Conservation (phyloP, 2,113 vertebrate species). For the Ancistrus triradiatus region DNA sequence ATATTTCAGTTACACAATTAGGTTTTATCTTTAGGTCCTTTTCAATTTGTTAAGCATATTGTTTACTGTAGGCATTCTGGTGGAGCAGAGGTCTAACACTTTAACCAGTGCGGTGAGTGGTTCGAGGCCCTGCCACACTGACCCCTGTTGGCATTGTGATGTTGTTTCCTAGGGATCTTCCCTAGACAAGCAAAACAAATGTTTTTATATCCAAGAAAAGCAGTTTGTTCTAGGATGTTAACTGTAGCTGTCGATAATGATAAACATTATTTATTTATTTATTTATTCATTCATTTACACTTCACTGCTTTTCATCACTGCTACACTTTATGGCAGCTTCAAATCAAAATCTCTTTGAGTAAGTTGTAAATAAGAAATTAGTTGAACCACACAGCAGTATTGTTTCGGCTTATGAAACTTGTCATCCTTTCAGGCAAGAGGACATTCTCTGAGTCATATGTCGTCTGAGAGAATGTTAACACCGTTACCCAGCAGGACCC, state of each 20-base stretch:
- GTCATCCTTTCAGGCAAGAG: conserved; percentile 57
- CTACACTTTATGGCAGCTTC: conserved; percentile 55
- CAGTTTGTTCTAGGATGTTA: background rate
- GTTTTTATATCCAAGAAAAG: too few species aligned
- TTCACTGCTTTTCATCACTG: background rate
- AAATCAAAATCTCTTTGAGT: conserved; percentile 18
- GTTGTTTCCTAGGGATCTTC: too few species aligned
- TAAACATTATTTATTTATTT: background rate
- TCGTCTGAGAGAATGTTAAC: conserved; percentile 52
- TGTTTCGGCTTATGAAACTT: background rate
- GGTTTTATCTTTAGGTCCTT: background rate
- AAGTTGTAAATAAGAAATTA: conserved; percentile 1
- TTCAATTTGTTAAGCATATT: background rate
- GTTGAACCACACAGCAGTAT: background rate
- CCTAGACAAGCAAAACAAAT: too few species aligned
- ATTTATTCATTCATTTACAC: background rate
- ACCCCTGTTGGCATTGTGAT: too few species aligned
- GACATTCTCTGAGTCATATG: conserved; percentile 49
- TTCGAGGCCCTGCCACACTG: too few species aligned
- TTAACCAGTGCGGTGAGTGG: too few species aligned
- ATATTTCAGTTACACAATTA: conserved; percentile 19
- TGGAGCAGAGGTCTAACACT: too few species aligned
- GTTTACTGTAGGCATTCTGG: too few species aligned
- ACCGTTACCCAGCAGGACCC: conserved; percentile 41
- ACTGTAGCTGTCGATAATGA: background rate